Percentiles rank a stretch among this genome's conserved stretches.
phyloP scores from a whole-genome alignment of 2,888 invertebrate genomes.

The Odontothrips loti region DNA sequence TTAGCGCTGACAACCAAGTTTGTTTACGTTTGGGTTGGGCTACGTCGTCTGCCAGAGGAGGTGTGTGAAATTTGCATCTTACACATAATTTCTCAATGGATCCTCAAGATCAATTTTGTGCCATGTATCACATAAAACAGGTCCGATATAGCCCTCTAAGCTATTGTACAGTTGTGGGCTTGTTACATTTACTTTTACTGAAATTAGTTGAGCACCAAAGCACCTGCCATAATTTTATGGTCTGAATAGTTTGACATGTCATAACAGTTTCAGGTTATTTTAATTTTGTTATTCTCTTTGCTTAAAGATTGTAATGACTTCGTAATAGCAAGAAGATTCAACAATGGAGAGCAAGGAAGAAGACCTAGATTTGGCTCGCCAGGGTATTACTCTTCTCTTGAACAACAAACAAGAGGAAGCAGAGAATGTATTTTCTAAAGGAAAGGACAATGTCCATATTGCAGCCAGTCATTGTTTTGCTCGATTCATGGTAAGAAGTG shows the following conservation, averaged over 20 bases:
- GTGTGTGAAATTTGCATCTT: too few species aligned
- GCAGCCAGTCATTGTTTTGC: slow-evolving; percentile 51
- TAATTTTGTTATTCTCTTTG: not conserved
- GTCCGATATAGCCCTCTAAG: too few species aligned
- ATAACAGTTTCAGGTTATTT: too few species aligned
- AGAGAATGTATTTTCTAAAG: slow-evolving; percentile 47
- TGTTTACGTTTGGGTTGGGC: too few species aligned
- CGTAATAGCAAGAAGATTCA: not conserved
- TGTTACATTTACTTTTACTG: not conserved
- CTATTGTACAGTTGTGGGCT: too few species aligned
- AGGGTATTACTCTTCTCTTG: slow-evolving; percentile 48
- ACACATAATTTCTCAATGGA: not conserved
- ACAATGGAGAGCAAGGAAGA: slow-evolving; percentile 39
- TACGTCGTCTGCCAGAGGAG: too few species aligned
- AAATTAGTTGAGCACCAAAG: too few species aligned
- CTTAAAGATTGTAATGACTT: not conserved
- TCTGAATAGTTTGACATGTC: not conserved
- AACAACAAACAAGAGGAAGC: slow-evolving; percentile 51
- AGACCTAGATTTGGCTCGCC: slow-evolving; percentile 48
- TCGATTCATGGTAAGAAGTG: slow-evolving; percentile 48
- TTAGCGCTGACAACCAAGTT: too few species aligned
- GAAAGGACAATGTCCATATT: slow-evolving; percentile 49
- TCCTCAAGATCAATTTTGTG: not conserved
- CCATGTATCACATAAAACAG: too few species aligned
- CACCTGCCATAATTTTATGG: not conserved